A percentile compares a stretch with the other conserved stretches of the same genome.
Conservation (phyloP, 2,888 invertebrate species). For the Ophraella communa region DNA sequence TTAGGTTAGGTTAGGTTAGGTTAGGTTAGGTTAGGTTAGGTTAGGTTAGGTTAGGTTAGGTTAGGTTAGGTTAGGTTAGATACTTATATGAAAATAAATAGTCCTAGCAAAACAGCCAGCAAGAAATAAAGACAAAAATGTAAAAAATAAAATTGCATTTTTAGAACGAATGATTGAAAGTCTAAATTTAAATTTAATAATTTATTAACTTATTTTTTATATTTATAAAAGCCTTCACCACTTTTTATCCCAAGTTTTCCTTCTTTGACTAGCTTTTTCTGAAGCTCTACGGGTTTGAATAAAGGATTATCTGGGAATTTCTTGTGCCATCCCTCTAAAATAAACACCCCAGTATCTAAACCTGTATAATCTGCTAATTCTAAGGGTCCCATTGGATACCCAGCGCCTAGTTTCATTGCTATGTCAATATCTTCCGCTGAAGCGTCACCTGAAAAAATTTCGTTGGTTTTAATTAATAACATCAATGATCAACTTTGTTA, state of each 20-base stretch:
- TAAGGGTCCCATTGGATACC: conserved; percentile 90
- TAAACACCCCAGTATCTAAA: conserved; percentile 78
- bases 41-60: too few species aligned
- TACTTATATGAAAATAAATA: too few species aligned
- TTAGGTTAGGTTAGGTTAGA: too few species aligned
- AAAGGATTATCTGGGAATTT: conserved; percentile 73
- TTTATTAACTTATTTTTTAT: conserved; percentile 65
- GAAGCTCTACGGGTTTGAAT: conserved; percentile 67
- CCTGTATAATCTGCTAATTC: conserved; percentile 86
- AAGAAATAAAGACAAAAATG: too few species aligned
- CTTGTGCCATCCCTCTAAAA: conserved; percentile 79
- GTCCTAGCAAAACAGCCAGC: too few species aligned
- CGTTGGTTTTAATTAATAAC: too few species aligned
- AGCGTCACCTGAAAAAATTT: conserved; percentile 67
- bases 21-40: too few species aligned
- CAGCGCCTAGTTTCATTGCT: conserved; percentile 91
- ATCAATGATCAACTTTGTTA: neutral
- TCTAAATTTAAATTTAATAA: too few species aligned
- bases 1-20: too few species aligned
- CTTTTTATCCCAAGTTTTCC: conserved; percentile 81
- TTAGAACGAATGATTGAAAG: too few species aligned
- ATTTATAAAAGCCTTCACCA: conserved; percentile 86
- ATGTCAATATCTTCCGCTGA: conserved; percentile 81
- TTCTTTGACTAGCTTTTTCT: conserved; percentile 75
- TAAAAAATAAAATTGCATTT: too few species aligned